Evolutionary conservation across 2,113 vertebrate genomes (phyloP).

Genomic region (Sisor rabdophorus): DNA sequence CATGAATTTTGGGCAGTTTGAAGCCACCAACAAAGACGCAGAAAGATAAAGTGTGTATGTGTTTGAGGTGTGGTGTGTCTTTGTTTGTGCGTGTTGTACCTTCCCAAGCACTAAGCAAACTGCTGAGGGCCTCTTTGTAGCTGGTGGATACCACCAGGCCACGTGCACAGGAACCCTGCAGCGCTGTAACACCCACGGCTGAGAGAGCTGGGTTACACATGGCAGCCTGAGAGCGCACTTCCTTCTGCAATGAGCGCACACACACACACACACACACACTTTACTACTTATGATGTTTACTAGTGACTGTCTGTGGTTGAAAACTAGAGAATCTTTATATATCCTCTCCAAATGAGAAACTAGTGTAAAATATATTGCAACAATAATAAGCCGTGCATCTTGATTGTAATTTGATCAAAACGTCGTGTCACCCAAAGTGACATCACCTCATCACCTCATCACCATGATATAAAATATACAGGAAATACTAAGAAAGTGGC

Average conservation of each 20-base stretch:
- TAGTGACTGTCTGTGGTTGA: not conserved
- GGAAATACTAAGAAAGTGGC: no score
- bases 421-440: not conserved
- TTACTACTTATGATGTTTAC: not conserved
- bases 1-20: not conserved
- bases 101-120: slow-evolving; percentile 71
- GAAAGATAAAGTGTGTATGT: not conserved
- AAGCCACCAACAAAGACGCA: not conserved
- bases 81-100: slow-evolving; percentile 71
- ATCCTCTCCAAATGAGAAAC: no score
- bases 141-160: slow-evolving; percentile 69
- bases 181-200: slow-evolving; percentile 72
- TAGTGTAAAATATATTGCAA: no score
- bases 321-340: not conserved
- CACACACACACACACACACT: not conserved
- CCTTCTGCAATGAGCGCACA: slow-evolving; percentile 54
- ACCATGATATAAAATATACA: not conserved
- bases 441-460: not conserved
- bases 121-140: slow-evolving; percentile 64
- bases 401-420: not conserved
- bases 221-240: slow-evolving; percentile 59
- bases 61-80: no score
- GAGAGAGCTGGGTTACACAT: slow-evolving; percentile 69
- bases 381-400: not conserved
- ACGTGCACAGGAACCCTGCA: slow-evolving; percentile 47